Percentiles rank a stretch among this genome's conserved stretches.
Evolutionary conservation across 2,888 invertebrate species (phyloP).

Genomic region (Diarsia brunnea): DNA sequence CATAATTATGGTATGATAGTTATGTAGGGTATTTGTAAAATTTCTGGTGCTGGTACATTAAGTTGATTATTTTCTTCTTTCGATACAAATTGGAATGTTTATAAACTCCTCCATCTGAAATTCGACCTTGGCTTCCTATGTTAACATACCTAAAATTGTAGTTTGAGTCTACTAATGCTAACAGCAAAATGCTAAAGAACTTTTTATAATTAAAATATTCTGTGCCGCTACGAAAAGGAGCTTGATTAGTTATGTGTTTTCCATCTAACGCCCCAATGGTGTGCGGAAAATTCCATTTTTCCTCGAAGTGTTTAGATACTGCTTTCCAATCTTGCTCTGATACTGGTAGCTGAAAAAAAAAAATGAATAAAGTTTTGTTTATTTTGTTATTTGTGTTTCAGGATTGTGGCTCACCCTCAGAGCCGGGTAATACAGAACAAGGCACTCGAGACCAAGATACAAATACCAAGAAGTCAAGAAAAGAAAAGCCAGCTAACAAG

Average conservation of each 20-base stretch:
- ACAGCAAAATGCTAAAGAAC: conserved; percentile 45
- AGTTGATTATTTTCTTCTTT: conserved; percentile 49
- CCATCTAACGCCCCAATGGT: conserved; percentile 51
- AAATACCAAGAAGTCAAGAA: conserved; percentile 47
- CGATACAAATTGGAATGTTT: conserved; percentile 51
- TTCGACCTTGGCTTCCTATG: conserved; percentile 48
- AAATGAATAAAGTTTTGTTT: conserved; percentile 25
- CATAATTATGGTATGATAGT: conserved; percentile 51
- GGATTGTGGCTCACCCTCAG: conserved; percentile 48
- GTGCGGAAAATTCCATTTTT: conserved; percentile 53
- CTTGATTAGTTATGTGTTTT: conserved; percentile 51
- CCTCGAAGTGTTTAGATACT: conserved; percentile 45
- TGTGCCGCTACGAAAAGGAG: conserved; percentile 45
- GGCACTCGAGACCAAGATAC: conserved; percentile 46
- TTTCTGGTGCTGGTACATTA: conserved; percentile 51
- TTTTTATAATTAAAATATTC: conserved; percentile 52
- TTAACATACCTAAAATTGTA: conserved; percentile 57
- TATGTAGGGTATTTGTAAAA: conserved; percentile 52
- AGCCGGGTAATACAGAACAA: conserved; percentile 41
- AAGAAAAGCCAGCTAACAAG: conserved; percentile 43
- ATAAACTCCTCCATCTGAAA: conserved; percentile 53
- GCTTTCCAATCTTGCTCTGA: conserved; percentile 35
- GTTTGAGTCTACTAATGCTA: conserved; percentile 55
- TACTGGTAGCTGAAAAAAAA: conserved; percentile 39
- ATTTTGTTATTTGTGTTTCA: conserved; percentile 43